Percentiles rank a stretch among this genome's conserved stretches.
These are phyloP conservation scores for Uria lomvia DNA, from an alignment of 2,113 vertebrate species.

Conservation along the genomic window DNA sequence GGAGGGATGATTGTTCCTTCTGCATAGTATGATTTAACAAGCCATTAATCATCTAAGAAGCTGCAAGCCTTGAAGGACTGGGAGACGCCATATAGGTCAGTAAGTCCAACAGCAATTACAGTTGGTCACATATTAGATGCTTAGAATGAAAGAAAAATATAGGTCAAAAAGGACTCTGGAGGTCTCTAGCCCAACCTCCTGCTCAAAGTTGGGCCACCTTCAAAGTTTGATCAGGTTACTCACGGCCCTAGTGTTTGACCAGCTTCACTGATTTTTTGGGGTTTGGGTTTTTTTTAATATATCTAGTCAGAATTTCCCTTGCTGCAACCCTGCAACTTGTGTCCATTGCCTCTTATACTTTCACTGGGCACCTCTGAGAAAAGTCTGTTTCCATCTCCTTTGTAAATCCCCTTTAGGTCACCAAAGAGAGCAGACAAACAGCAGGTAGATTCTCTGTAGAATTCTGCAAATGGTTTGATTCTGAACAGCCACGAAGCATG, in stretches of 20 bases:
- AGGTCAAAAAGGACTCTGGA: not conserved
- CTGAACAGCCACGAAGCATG: not conserved
- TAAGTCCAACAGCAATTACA: not conserved
- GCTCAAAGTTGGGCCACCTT: not conserved
- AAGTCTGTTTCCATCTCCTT: not conserved
- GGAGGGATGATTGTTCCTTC: not conserved
- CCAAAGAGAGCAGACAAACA: not conserved
- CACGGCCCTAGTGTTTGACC: not conserved
- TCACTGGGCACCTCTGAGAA: not conserved
- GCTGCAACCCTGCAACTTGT: not conserved
- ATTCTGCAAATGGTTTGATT: not conserved
- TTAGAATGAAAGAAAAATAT: not conserved
- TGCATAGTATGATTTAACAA: not conserved
- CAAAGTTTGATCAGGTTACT: not conserved
- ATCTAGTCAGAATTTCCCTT: not conserved
- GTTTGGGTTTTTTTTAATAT: not conserved
- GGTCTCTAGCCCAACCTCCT: not conserved
- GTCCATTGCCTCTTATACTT: not conserved
- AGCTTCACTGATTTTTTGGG: not conserved
- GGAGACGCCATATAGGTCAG: not conserved
- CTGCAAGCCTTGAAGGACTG: not conserved
- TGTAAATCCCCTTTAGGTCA: not conserved
- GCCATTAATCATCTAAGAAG: slow-evolving; percentile 23
- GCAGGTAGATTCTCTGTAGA: not conserved
- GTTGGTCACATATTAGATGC: not conserved